Evolutionary conservation across 2,797 vertebrate genomes (phyloP).

Genomic region (Sebastes matsubarae): DNA sequence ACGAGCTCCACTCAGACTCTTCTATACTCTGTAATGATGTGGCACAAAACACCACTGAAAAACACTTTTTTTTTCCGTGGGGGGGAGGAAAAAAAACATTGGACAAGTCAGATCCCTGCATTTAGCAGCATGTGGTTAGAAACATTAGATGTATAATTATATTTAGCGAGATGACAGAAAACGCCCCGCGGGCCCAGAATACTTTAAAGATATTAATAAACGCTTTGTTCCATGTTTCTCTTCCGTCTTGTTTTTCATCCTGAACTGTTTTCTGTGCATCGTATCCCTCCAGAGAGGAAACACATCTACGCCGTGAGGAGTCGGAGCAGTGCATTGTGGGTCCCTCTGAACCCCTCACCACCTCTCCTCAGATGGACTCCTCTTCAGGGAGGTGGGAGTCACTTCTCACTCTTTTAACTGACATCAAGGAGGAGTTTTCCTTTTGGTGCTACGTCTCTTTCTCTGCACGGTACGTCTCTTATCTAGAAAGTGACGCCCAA

Average conservation of each 20-base stretch:
- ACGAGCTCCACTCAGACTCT: constrained; percentile 3
- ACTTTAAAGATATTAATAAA: not conserved
- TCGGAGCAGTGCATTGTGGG: constrained; percentile 4
- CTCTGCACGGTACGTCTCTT: not conserved
- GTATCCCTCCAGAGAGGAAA: no score
- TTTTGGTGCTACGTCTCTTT: not conserved
- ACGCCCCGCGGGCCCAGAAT: not conserved
- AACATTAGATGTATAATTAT: constrained; percentile 37
- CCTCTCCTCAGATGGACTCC: constrained; percentile 3
- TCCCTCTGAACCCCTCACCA: not conserved
- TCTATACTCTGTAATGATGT: constrained; percentile 21
- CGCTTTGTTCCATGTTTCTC: not conserved
- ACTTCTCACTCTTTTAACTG: not conserved
- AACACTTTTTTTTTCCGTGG: not conserved
- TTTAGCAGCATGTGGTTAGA: constrained; percentile 25
- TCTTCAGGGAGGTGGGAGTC: not conserved
- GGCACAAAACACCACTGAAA: constrained; percentile 2
- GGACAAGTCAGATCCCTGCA: constrained; percentile 4
- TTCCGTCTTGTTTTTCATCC: not conserved
- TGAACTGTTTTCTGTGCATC: not conserved
- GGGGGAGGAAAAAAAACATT: not conserved
- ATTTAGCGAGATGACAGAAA: constrained; percentile 8
- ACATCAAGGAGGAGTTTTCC: not conserved
- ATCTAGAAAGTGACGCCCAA: not conserved
- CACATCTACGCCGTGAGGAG: not conserved